Evolutionary conservation across 2,113 vertebrate genomes (phyloP), one percentile per base, ranked within the genome.

Genomic region (Baryphthengus martii): DNA sequence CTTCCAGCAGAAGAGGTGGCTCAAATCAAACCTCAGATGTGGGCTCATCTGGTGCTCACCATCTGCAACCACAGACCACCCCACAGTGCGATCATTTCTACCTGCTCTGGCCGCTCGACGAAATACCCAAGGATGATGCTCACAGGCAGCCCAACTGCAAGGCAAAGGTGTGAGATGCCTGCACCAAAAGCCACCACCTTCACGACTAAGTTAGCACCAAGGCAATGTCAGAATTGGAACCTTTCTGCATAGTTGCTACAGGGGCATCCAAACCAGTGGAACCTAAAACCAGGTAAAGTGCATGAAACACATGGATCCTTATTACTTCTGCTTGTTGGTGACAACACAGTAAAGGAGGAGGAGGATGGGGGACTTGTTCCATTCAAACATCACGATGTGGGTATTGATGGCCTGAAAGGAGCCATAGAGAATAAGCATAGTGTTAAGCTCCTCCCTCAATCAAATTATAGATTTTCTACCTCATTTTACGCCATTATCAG

Each of bases 51-150:
- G 67, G n/a, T 0, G 0, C 25, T 68, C 13, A 37, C 40, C 40
- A 75, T 49, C 39, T 75, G 35, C 71, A 85, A 71, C 40, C 71
- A 42, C 23, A 85, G 33, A 61, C 10, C 63, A 75, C 13, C 58
- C 42, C 40, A 33, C 1, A 11, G 31, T 0, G 0, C 6, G 18
- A 70, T 17, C 31, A 79, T 35, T 73, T 61, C 83, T 70, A 33
- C 40, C 11, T 56, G 10, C 37, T 88, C 70, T 63, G 47, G 21
- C 61, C 21, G 28, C 50, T 79, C 52, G 70, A 53, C 3, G 12
- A 50, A 73, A 58, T 25, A 79, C 25, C n/a, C 73, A 16, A 56
- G 11, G 44, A 45, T 24, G 45, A 24, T 24, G 40, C 37, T 65
- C 44, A 39, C 4, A 17, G 42, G 47, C 26, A 55, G 45, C 70